These are phyloP conservation scores for Lateolabrax maculatus DNA, from an alignment of 2,797 vertebrate species.

Conservation along the genomic window DNA sequence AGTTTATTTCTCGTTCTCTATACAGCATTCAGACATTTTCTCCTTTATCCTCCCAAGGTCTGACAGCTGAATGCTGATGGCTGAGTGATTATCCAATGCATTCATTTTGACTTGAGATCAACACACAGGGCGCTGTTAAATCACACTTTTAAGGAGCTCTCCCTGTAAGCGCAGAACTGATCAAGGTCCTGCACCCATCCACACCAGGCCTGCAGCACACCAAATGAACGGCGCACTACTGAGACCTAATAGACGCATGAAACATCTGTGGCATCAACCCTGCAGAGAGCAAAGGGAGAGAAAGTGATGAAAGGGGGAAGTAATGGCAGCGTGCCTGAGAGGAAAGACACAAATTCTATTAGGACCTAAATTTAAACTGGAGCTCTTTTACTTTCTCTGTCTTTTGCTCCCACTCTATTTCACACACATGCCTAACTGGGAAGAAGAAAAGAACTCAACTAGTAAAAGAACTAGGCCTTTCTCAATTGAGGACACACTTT, in stretches of 20 bases:
- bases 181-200: constrained; percentile 45
- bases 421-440: constrained; percentile 13
- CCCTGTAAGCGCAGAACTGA: constrained; percentile 27
- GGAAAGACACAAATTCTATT: constrained; percentile 73
- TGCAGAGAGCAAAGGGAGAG: constrained; percentile 53
- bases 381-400: constrained; percentile 55
- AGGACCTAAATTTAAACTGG: constrained; percentile 70
- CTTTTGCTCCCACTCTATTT: constrained; percentile 23
- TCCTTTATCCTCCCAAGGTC: constrained; percentile 42
- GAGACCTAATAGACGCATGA: constrained; percentile 38
- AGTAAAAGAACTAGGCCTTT: constrained; percentile 34
- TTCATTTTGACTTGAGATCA: constrained; percentile 56
- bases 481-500: constrained; percentile 28
- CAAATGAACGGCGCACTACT: constrained; percentile 51
- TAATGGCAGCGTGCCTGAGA: constrained; percentile 66
- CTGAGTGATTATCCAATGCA: constrained; percentile 59
- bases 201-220: constrained; percentile 7
- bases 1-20: constrained; percentile 21
- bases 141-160: constrained; percentile 45
- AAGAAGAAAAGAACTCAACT: constrained; percentile 33
- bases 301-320: constrained; percentile 73
- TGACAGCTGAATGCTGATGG: constrained; percentile 55
- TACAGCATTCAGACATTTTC: constrained; percentile 4
- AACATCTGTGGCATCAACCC: constrained; percentile 52
- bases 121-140: constrained; percentile 42